Evolutionary conservation across 1,140 invertebrate genomes (phyloP).

Genomic region (Nephila pilipes): DNA sequence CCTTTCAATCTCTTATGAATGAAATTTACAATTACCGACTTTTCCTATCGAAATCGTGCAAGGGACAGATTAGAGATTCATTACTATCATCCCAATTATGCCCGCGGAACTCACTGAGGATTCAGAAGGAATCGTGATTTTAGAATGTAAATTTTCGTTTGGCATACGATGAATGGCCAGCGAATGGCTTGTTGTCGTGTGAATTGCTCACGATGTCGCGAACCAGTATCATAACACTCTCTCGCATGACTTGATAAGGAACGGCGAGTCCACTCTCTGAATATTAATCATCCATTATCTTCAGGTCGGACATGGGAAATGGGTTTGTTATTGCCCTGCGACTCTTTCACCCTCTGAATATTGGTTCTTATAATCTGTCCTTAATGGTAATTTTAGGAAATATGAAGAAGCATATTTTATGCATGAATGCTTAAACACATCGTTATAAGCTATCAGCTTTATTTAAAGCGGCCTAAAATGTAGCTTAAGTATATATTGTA

Average conservation of each 20-base stretch:
- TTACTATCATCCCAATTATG: neutral
- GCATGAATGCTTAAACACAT: neutral
- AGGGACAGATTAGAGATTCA: neutral
- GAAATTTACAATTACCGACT: neutral
- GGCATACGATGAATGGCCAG: neutral
- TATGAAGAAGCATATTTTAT: neutral
- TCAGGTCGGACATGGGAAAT: neutral
- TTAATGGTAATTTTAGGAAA: neutral
- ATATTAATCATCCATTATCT: neutral
- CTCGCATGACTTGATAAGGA: neutral
- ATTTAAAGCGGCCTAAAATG: too few species aligned
- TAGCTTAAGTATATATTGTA: too few species aligned
- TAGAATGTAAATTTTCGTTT: neutral
- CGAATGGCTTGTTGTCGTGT: neutral
- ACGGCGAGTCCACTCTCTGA: neutral
- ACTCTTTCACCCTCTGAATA: neutral
- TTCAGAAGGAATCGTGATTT: neutral
- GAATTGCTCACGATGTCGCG: constrained; percentile 4
- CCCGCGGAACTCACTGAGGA: neutral
- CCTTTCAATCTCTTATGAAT: neutral
- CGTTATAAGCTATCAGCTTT: neutral
- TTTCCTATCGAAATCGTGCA: neutral
- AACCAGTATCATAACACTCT: neutral
- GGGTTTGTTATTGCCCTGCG: neutral
- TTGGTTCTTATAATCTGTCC: neutral